Percentiles rank a stretch among this genome's conserved stretches.
Evolutionary conservation across 1,140 invertebrate species (phyloP).

Genomic region (Micrasema minimum): DNA sequence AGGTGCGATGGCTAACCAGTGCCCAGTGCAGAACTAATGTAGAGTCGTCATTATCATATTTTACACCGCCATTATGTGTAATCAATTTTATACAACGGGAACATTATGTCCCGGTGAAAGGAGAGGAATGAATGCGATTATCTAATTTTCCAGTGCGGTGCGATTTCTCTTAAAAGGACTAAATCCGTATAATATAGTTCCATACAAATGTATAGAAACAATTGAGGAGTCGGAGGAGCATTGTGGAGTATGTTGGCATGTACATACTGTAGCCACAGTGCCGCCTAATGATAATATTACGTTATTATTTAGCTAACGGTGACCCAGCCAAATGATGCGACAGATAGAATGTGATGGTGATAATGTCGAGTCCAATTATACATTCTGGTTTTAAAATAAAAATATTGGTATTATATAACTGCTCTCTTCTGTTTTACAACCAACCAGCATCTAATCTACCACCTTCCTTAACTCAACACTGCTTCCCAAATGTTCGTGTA

Average conservation of each 20-base stretch:
- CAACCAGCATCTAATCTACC: too few species aligned
- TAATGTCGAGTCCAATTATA: slow-evolving; percentile 52
- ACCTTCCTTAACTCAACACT: too few species aligned
- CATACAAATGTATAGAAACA: slow-evolving; percentile 44
- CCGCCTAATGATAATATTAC: slow-evolving; percentile 36
- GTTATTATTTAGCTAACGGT: slow-evolving; percentile 44
- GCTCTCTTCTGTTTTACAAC: slow-evolving; percentile 19
- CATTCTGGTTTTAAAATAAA: slow-evolving; percentile 54
- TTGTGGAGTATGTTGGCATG: slow-evolving; percentile 46
- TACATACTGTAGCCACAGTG: slow-evolving; percentile 38
- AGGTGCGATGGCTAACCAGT: slow-evolving; percentile 48
- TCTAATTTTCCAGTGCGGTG: too few species aligned
- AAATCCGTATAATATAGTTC: slow-evolving; percentile 43
- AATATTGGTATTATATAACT: slow-evolving; percentile 52
- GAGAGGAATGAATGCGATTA: slow-evolving; percentile 40
- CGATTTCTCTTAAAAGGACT: too few species aligned
- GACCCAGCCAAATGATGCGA: slow-evolving; percentile 37
- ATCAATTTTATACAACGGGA: slow-evolving; percentile 51
- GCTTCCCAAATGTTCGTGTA: too few species aligned
- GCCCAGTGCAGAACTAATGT: slow-evolving; percentile 22
- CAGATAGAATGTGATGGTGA: slow-evolving; percentile 46
- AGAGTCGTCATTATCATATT: slow-evolving; percentile 48
- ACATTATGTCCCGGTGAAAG: slow-evolving; percentile 38
- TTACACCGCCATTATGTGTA: slow-evolving; percentile 51
- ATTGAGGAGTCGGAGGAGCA: slow-evolving; percentile 34